These are phyloP conservation scores for Notolabrus celidotus DNA, from an alignment of 2,797 vertebrate genomes.

Conservation along the genomic window DNA sequence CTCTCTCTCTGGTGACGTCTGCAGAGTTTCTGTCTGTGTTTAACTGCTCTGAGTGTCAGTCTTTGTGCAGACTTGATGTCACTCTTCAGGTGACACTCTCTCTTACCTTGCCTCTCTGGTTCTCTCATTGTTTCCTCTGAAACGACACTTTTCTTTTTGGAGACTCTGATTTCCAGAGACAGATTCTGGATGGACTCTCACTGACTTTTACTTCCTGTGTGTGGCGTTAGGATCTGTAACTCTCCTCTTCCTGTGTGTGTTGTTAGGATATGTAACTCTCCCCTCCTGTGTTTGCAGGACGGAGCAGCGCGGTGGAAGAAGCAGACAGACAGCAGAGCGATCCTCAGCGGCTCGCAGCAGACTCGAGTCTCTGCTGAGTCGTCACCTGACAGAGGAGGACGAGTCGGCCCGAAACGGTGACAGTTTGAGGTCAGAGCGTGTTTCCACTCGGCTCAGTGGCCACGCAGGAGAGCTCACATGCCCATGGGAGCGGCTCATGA, in stretches of 20 bases:
- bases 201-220: no score
- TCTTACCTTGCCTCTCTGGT: no score
- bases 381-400: slow-evolving; percentile 60
- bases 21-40: no score
- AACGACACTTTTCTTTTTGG: no score
- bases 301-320: not conserved
- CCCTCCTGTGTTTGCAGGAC: not conserved
- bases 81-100: no score
- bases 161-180: no score
- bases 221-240: not conserved
- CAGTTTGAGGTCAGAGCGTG: slow-evolving; percentile 74
- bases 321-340: slow-evolving; percentile 22
- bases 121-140: no score
- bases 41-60: no score
- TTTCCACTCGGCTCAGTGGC: slow-evolving; percentile 44
- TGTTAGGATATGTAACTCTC: not conserved
- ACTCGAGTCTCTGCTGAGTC: slow-evolving; percentile 44
- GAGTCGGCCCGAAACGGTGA: slow-evolving; percentile 59
- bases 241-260: not conserved
- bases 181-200: no score
- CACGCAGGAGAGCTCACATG: slow-evolving; percentile 14
- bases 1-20: no score
- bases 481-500: slow-evolving; percentile 17
- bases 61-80: no score
- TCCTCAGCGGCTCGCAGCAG: slow-evolving; percentile 39